Percentiles rank a stretch among this genome's conserved stretches.
phyloP scores from a whole-genome alignment of 2,113 vertebrate genomes.

The Hemiscyllium ocellatum region DNA sequence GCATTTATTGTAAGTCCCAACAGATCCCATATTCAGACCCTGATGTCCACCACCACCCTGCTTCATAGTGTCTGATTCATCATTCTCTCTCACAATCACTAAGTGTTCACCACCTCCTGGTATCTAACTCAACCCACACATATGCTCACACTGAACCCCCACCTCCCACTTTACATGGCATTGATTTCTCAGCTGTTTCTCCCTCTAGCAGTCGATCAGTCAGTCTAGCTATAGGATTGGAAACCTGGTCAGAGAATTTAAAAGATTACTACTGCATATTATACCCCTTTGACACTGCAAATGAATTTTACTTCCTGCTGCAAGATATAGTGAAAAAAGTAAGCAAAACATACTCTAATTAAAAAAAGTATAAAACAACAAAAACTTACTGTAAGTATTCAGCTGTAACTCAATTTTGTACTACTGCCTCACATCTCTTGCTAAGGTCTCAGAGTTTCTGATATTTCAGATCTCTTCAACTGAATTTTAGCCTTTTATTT shows the following conservation, averaged over 20 bases:
- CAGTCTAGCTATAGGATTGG: not conserved
- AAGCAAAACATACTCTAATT: not conserved
- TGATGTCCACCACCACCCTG: not conserved
- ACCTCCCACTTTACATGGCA: not conserved
- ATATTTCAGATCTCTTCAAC: not conserved
- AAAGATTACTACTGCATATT: not conserved
- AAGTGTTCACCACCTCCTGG: not conserved
- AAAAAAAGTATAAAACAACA: not conserved
- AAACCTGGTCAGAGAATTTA: not conserved
- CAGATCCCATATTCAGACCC: not conserved
- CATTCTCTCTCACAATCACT: not conserved
- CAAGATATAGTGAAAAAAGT: not conserved
- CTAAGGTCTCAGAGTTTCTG: not conserved
- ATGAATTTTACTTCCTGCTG: not conserved
- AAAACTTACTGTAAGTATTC: not conserved
- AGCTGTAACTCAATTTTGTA: slow-evolving; percentile 15
- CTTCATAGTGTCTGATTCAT: not conserved
- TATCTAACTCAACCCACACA: not conserved
- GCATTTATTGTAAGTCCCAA: not conserved
- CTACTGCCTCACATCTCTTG: not conserved
- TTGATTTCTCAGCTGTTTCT: not conserved
- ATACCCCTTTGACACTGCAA: not conserved
- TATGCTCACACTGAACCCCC: not conserved
- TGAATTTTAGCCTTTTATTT: not conserved
- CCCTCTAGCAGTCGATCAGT: no score